Evolutionary conservation across 2,888 invertebrate species (phyloP), one percentile per base, ranked within the genome.

Genomic region (Allacma fusca): DNA sequence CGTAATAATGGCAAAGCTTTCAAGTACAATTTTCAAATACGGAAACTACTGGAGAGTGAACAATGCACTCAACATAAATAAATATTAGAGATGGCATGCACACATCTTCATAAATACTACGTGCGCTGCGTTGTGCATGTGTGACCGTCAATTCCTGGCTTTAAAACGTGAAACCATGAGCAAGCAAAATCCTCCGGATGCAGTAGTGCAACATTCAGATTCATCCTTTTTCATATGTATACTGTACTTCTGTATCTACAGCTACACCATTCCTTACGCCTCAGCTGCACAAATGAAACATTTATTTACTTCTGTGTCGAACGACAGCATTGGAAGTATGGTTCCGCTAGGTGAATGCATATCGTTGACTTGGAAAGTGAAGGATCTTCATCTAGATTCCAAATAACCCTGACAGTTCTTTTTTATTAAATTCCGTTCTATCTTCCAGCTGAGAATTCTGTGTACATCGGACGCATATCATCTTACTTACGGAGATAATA

Each of bases 401-500:
- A 62, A 62, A 4, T 23, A 62, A 62, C 13, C 62, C 62, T 78
- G 78, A 78, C 78, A 70, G 69, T n/a, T 44, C 70, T 74, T 78
- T 62, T 78, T 78, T 78, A 78, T 78, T 78, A 78, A 78, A 78
- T 78, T 74, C 78, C 78, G 73, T 78, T 59, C 74, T 59, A 69
- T 78, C 74, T 62, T 40, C 62, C 65, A 29, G 24, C 26, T 12
- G 62, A 62, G 62, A 26, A 62, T 23, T 26, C 26, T 62, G n/a
- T 62, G 9, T 62, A 62, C 26, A 24, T 62, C n/a, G 24, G 50
- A 50, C 50, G n/a, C 50, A 62, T 62, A 23, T 62, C 62, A 62
- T 4, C 62, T 62, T 24, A 23, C 26, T 62, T 23, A 21, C 26
- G 62, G 24, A 24, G 13, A 62, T 62, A 62, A 62, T 12, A 23